A percentile compares a stretch with the other conserved stretches of the same genome.
Conservation (phyloP, 2,113 vertebrate species). For the Scolopax mira region DNA sequence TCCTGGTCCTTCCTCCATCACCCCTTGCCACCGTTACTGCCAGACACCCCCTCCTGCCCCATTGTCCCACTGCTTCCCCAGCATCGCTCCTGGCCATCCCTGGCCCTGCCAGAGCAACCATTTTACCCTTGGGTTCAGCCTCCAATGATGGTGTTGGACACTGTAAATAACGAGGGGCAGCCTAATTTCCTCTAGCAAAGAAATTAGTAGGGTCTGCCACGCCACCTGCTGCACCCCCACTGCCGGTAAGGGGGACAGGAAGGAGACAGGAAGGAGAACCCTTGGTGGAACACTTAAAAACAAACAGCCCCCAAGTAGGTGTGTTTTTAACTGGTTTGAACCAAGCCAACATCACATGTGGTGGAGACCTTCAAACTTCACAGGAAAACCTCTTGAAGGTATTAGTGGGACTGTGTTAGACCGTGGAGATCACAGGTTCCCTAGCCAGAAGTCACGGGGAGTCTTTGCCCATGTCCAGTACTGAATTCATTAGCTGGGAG, state of each 20-base stretch:
- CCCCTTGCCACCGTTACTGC: background rate
- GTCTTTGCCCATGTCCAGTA: background rate
- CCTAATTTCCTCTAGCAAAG: background rate
- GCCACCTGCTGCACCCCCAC: background rate
- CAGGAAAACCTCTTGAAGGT: background rate
- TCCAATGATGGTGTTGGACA: background rate
- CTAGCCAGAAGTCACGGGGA: background rate
- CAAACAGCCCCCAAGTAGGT: background rate
- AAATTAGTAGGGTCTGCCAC: accelerated
- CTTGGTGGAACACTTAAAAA: background rate
- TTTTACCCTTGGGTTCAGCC: background rate
- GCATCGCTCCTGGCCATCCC: background rate
- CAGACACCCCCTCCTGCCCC: background rate
- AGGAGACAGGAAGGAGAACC: too few relatives aligned
- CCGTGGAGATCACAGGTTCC: background rate
- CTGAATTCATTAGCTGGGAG: background rate
- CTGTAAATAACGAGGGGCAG: background rate
- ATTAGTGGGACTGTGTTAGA: background rate
- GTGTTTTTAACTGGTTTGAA: background rate
- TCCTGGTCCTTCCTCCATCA: background rate
- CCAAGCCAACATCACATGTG: background rate
- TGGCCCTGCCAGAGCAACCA: background rate
- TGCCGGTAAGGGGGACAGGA: background rate
- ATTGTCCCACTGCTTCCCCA: background rate
- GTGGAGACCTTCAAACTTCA: background rate